Evolutionary conservation across 2,888 invertebrate genomes (phyloP), one percentile per base, ranked within the genome.

Genomic region (Athetis lepigone): DNA sequence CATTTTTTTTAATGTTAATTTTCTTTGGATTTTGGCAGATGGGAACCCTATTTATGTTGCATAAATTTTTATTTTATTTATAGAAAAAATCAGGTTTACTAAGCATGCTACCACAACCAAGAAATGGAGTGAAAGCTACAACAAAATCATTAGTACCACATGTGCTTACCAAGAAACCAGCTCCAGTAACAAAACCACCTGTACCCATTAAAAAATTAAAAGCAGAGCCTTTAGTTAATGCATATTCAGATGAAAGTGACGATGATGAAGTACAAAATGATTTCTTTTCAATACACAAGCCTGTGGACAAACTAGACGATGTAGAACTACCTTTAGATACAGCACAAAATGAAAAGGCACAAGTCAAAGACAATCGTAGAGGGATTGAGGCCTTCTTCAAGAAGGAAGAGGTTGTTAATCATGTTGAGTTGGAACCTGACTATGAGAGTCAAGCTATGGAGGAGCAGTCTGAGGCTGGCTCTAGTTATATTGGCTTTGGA

Each of bases 31-130:
- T 29, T 2, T 11, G 9, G 1, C 29, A 33, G 8, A 33, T 13
- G 13, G 11, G 13, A 13, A 33, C 3, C 2, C 4, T 33, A 33
- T 13, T 13, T 4, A 33, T 4, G 33, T 33, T 13, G 13, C 4
- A 4, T 33, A 13, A 0, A 19, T 43, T 39, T 21, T 5, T 18
- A 5, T 6, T 16, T 19, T 1, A 23, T 71, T 88, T 87, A 66
- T 85, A 97, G 96, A 96, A 95, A 92, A 96, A 96, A 70, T 96
- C 96, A 16, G 96, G 97, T 8, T 89, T 98, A 9, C 95, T 98
- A 46, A 95, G 96, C 60, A 90, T 97, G 43, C 88, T 98, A 42
- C 98, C 97, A 8, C 95, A 96, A 76, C 97, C 98, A 13, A 96
- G 95, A 89, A 92, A 94, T 81, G 88, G 86, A 45, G 82, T 88